Conservation (phyloP, 2,113 vertebrate genomes). For the Tonatia bakeri region DNA sequence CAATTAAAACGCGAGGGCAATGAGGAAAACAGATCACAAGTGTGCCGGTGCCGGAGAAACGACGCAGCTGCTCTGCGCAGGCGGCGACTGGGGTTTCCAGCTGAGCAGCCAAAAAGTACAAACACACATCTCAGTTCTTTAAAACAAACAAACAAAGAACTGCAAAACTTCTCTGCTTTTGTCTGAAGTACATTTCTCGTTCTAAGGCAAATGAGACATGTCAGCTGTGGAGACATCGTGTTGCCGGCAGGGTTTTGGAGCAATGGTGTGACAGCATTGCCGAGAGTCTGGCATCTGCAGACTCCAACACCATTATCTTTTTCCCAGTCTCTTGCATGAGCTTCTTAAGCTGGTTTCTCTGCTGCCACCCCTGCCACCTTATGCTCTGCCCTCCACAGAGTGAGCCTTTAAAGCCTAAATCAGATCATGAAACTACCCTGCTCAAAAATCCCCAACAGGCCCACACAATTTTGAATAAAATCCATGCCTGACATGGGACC, state of each 20-base stretch:
- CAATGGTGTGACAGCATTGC: background rate
- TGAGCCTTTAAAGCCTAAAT: background rate
- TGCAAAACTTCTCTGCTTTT: background rate
- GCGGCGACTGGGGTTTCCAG: background rate
- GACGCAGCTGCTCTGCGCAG: background rate
- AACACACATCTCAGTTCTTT: background rate
- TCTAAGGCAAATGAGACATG: background rate
- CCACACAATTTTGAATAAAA: background rate
- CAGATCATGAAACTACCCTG: background rate
- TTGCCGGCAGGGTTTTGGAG: background rate
- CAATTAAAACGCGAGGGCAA: background rate
- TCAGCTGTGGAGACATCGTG: background rate
- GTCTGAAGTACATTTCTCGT: background rate
- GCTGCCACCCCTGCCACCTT: background rate
- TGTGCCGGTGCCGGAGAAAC: background rate
- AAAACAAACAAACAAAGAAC: background rate
- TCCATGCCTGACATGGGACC: background rate
- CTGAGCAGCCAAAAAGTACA: slow-evolving; percentile 2
- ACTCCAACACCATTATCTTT: background rate
- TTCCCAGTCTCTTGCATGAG: background rate
- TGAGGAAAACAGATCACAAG: background rate
- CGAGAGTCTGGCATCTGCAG: background rate
- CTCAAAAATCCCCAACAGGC: background rate
- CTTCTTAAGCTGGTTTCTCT: background rate
- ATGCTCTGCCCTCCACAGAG: background rate